Evolutionary conservation across 2,797 vertebrate species (phyloP), one percentile per base, ranked within the genome.

Genomic region (Harpagifer antarcticus): DNA sequence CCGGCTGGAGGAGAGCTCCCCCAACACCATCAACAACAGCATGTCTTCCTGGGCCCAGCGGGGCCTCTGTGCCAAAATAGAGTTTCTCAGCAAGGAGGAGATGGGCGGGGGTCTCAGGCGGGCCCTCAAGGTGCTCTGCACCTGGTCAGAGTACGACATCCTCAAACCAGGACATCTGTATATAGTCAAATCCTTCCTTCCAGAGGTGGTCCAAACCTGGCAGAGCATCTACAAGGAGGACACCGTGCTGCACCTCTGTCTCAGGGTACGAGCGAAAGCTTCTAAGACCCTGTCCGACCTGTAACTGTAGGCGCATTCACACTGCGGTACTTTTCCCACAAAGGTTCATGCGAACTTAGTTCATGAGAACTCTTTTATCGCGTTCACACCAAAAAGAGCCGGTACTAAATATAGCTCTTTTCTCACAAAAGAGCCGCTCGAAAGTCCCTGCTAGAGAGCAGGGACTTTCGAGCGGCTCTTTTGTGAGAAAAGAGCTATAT

Each of bases 41-140:
- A 99, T 99, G 98, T 99, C 98, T 53, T 99, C 98, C 74, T 99
- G 98, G 98, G 96, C 98, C 52, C 98, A 99, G 53, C 94, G 96
- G 17, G 98, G 98, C 11, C 97, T 99, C 40, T 99, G 96, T 87
- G 98, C 98, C 80, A 99, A 99, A 92, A 99, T 99, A 8, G 98
- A 99, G 68, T 99, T 99, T 89, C 94, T 99, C 76, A 99, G 98
- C 92, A 99, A 99, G 89, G 98, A 99, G 87, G 97, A 99, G 93
- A 99, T 99, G 98, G 98, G 98, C 2, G 98, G 98, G 10, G 98
- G 98, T 20, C 94, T 99, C 78, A 91, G 98, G 10, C 94, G 97
- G 78, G 98, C 98, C 48, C 96, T 99, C 56, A 99, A 99, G 93
- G 98, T 99, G 60, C 95, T 96, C 2, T 99, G 98, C 90, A 99